Conservation (phyloP, 2,888 invertebrate species). For the Drosophila tanythrix region DNA sequence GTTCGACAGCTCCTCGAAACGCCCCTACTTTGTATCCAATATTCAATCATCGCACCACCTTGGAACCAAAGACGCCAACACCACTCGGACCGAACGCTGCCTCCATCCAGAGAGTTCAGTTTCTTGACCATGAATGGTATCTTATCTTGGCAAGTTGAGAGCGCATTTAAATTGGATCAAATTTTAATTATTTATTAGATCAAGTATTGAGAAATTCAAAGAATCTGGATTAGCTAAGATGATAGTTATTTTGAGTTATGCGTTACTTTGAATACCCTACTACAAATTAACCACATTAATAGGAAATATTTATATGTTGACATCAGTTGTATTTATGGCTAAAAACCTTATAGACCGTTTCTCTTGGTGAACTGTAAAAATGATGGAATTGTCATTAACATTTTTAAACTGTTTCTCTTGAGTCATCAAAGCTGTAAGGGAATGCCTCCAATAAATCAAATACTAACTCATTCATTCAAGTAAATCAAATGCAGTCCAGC, state of each 20-base stretch:
- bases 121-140: conserved; percentile 71
- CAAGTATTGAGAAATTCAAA: conserved; percentile 57
- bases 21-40: conserved; percentile 26
- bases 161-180: conserved; percentile 44
- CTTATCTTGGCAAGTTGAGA: conserved; percentile 56
- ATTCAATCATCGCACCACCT: conserved; percentile 47
- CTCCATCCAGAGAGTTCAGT: conserved; percentile 38
- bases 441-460: conserved; percentile 1
- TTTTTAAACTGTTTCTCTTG: not conserved
- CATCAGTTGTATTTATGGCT: not conserved
- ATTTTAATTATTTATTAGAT: conserved; percentile 68
- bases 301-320: no score
- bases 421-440: conserved; percentile 2
- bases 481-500: conserved; percentile 3
- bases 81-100: conserved; percentile 12
- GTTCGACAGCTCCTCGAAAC: conserved; percentile 46
- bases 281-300: not conserved
- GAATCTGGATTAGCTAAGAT: conserved; percentile 53
- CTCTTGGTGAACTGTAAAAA: not conserved
- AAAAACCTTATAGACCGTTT: not conserved
- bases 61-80: conserved; percentile 59
- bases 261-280: conserved; percentile 11
- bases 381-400: not conserved
- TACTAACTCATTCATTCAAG: conserved; percentile 27
- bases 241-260: not conserved